Percentiles rank a stretch among this genome's conserved stretches.
These are phyloP conservation scores for Chaenogobius annularis DNA, from an alignment of 2,113 vertebrate species.

Conservation along the genomic window DNA sequence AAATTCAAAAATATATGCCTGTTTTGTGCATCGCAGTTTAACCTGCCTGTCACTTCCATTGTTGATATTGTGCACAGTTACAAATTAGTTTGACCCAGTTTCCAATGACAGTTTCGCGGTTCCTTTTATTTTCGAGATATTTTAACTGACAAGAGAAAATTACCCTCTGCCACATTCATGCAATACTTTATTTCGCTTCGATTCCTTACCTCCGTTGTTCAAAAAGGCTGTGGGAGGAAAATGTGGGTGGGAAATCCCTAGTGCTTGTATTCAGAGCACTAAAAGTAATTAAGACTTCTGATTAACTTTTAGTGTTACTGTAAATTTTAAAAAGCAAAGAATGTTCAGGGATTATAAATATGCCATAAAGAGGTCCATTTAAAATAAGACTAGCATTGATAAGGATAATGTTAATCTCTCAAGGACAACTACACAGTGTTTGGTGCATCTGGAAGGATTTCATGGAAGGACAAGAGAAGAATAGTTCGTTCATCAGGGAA, in stretches of 20 bases:
- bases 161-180: slow-evolving; percentile 41
- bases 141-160: slow-evolving; percentile 42
- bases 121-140: slow-evolving; percentile 39
- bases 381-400: slow-evolving; percentile 5
- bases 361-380: slow-evolving; percentile 7
- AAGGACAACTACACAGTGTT: slow-evolving; percentile 10
- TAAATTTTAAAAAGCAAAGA: slow-evolving; percentile 23
- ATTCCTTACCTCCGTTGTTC: slow-evolving; percentile 34
- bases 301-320: slow-evolving; percentile 11
- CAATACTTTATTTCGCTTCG: slow-evolving; percentile 41
- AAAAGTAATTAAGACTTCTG: slow-evolving; percentile 41
- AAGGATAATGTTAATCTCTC: slow-evolving; percentile 1
- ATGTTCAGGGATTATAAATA: slow-evolving; percentile 12
- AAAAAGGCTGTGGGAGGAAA: slow-evolving; percentile 21
- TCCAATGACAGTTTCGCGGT: slow-evolving; percentile 49
- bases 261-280: slow-evolving; percentile 29
- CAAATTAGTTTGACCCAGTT: slow-evolving; percentile 66
- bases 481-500: slow-evolving; percentile 42
- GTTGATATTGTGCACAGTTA: slow-evolving; percentile 27
- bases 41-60: slow-evolving; percentile 45
- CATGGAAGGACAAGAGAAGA: slow-evolving; percentile 37
- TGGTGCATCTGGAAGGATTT: slow-evolving; percentile 25
- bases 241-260: slow-evolving; percentile 50
- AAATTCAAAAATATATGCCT: slow-evolving; percentile 25
- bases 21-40: slow-evolving; percentile 35